Evolutionary conservation across 2,888 invertebrate species (phyloP), one percentile per base, ranked within the genome.

Genomic region (Protophormia terraenovae): DNA sequence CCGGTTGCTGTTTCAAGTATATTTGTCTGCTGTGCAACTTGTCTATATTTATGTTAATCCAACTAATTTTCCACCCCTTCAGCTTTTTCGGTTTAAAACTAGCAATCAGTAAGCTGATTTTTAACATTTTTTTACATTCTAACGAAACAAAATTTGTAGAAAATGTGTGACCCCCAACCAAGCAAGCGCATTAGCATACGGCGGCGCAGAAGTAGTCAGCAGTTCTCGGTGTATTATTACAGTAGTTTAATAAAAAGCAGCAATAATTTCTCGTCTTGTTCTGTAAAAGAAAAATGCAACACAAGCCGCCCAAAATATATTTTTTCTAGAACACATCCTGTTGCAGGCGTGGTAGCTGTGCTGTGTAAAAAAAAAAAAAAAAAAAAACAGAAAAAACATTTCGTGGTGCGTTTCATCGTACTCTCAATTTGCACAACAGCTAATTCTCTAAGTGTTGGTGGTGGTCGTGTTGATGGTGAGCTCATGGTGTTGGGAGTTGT

Each of bases 331-430:
- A 64, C 41, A 64, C 41, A 75, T 62, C 45, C 71, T 55, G 75
- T 82, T 58, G 55, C 66, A 50, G 35, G 35, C 62, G 64, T 50
- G 47, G 71, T 69, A 77, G 81, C 81, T 67, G 77, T 84, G 64
- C 53, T 75, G 79, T 80, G 58, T 64, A 71, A 67, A 58, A 32
- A 24, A 19, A 27, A 64, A 27, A 72, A 72, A 22, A n/a, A 50
- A 67, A 58, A 32, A 24, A 19, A 27, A 64, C 16, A 72, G 67
- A 22, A n/a, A 50, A 32, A 67, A 53, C n/a, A 16, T 78, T 79
- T 85, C 58, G 82, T 82, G 78, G 82, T 82, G 78, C 82, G 78
- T 82, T 85, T 75, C 85, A 82, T 71, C 82, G 82, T 82, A 82
- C 82, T 76, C 76, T 29, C 19, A 29, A 47, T 16, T 14, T 38